phyloP scores from a whole-genome alignment of 2,888 invertebrate species.

The Dysmachus trigonus region DNA sequence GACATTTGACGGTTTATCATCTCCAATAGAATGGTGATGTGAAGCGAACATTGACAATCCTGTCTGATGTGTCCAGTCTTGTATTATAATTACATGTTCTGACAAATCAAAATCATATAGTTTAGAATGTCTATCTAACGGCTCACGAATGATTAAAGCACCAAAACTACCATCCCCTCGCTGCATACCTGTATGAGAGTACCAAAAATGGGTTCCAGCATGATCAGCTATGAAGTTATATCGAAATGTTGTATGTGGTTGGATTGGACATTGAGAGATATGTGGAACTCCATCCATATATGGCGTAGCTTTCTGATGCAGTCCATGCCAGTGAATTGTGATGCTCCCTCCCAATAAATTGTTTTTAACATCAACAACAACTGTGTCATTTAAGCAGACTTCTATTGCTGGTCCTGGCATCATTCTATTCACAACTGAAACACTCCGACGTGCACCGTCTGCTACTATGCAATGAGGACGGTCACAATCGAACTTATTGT shows the following conservation, averaged over 20 bases:
- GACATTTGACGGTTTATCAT: slow-evolving; percentile 83
- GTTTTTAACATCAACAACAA: slow-evolving; percentile 86
- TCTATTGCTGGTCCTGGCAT: slow-evolving; percentile 88
- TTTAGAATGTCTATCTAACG: slow-evolving; percentile 71
- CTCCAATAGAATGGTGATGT: slow-evolving; percentile 85
- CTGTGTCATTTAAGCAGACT: slow-evolving; percentile 85
- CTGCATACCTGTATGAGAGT: slow-evolving; percentile 83
- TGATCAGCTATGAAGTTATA: slow-evolving; percentile 79
- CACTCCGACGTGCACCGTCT: slow-evolving; percentile 79
- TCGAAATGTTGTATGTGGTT: slow-evolving; percentile 77
- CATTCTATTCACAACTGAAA: slow-evolving; percentile 84
- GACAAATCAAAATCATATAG: slow-evolving; percentile 81
- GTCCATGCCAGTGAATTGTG: slow-evolving; percentile 92
- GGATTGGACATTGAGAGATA: slow-evolving; percentile 85
- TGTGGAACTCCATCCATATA: slow-evolving; percentile 92
- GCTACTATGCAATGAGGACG: slow-evolving; percentile 83
- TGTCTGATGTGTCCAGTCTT: slow-evolving; percentile 83
- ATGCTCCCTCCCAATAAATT: slow-evolving; percentile 81
- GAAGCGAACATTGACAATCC: slow-evolving; percentile 79
- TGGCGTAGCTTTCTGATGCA: slow-evolving; percentile 79
- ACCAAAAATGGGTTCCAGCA: slow-evolving; percentile 88
- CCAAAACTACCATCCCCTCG: slow-evolving; percentile 87
- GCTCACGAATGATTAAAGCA: slow-evolving; percentile 76
- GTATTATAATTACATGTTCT: slow-evolving; percentile 78
- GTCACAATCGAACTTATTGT: slow-evolving; percentile 76